Evolutionary conservation across 2,888 invertebrate genomes (phyloP).

Genomic region (Chironomus tentans): DNA sequence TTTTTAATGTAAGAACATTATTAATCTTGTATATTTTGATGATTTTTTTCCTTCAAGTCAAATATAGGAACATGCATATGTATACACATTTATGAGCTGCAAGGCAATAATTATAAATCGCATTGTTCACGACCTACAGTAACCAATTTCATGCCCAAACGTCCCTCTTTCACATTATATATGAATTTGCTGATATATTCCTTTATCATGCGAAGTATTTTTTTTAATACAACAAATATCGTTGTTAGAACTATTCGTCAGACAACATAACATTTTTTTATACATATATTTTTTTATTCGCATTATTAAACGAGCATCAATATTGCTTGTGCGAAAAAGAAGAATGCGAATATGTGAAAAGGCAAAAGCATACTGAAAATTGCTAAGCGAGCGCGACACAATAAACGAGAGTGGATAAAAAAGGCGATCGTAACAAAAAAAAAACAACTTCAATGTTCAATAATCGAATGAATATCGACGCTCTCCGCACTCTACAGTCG

Average conservation of each 20-base stretch:
- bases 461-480: constrained; percentile 27
- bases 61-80: neutral
- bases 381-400: neutral
- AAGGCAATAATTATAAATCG: constrained; percentile 20
- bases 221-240: neutral
- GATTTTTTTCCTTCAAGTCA: neutral
- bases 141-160: constrained; percentile 22
- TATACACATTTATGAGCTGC: neutral
- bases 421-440: neutral
- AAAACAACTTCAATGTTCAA: constrained; percentile 24
- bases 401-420: constrained; percentile 13
- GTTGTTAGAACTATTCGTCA: neutral
- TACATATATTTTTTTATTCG: neutral
- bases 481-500: constrained; percentile 11
- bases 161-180: neutral
- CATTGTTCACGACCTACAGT: constrained; percentile 11
- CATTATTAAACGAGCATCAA: constrained; percentile 16
- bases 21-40: neutral
- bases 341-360: neutral
- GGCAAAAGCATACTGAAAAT: neutral
- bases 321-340: constrained; percentile 8
- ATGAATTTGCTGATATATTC: no score
- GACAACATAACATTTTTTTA: neutral
- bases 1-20: neutral
- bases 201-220: neutral